These are phyloP conservation scores for Pseudorectes ferrugineus DNA, from an alignment of 2,113 vertebrate genomes.

Conservation along the genomic window DNA sequence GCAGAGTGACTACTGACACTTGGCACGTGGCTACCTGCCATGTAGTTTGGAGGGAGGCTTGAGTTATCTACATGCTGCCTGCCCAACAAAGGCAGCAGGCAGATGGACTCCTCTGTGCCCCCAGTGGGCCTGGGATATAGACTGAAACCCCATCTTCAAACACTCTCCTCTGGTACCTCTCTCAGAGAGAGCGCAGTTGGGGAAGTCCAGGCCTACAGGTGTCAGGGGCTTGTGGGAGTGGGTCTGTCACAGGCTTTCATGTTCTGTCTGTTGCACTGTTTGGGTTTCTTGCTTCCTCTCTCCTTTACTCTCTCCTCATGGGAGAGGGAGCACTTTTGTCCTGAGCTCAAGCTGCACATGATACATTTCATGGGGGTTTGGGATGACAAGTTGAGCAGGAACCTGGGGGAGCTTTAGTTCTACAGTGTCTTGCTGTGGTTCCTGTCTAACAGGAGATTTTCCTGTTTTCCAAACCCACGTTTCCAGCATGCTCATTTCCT, in stretches of 20 bases:
- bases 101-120: neutral
- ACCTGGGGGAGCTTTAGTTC: neutral
- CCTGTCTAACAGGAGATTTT: neutral
- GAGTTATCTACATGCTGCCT: neutral
- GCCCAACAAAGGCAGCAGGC: neutral
- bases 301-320: neutral
- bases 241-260: neutral
- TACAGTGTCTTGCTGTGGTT: neutral
- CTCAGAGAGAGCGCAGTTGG: neutral
- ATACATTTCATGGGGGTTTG: neutral
- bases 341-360: neutral
- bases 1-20: neutral
- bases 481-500: neutral
- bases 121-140: accelerated
- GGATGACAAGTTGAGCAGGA: neutral
- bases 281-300: neutral
- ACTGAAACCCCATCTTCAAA: neutral
- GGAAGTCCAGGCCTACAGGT: neutral
- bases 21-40: neutral
- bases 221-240: neutral
- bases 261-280: neutral
- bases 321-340: neutral
- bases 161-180: neutral
- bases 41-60: neutral
- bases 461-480: neutral